Percentiles rank a stretch among this genome's conserved stretches.
phyloP scores from a whole-genome alignment of 2,797 vertebrate species.

The Eupleurogrammus muticus region DNA sequence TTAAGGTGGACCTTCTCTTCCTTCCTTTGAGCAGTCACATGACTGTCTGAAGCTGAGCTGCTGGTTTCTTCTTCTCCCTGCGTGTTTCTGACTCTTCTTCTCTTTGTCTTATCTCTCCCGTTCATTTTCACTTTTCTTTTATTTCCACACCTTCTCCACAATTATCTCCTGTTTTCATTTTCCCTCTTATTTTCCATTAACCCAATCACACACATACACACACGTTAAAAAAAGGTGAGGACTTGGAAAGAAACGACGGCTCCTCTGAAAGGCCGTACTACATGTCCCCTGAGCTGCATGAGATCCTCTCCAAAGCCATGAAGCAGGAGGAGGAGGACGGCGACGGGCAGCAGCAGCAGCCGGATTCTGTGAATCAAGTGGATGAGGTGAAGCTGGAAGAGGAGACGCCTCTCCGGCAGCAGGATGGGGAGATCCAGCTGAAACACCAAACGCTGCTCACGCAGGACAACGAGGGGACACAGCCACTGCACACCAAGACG shows the following conservation, averaged over 20 bases:
- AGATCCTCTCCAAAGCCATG: slow-evolving; percentile 88
- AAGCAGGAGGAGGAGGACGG: slow-evolving; percentile 58
- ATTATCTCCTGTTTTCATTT: slow-evolving; percentile 48
- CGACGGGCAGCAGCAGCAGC: slow-evolving; percentile 9
- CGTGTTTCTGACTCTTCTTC: slow-evolving; percentile 73
- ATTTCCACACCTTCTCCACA: slow-evolving; percentile 41
- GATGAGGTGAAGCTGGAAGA: slow-evolving; percentile 74
- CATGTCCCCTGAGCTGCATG: slow-evolving; percentile 92
- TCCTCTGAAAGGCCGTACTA: slow-evolving; percentile 93
- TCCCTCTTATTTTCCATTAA: slow-evolving; percentile 59
- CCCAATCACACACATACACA: slow-evolving; percentile 30
- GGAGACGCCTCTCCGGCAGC: slow-evolving; percentile 76
- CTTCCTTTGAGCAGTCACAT: slow-evolving; percentile 16
- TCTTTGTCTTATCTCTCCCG: slow-evolving; percentile 66
- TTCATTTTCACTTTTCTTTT: slow-evolving; percentile 56
- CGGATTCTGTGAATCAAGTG: slow-evolving; percentile 11
- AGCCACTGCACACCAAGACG: slow-evolving; percentile 60
- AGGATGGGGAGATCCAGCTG: slow-evolving; percentile 78
- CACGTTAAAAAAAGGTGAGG: slow-evolving; percentile 89
- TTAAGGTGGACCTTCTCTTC: neutral
- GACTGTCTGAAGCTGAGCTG: slow-evolving; percentile 51
- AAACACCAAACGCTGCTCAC: slow-evolving; percentile 68
- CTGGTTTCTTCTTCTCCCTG: slow-evolving; percentile 56
- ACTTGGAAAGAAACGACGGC: slow-evolving; percentile 96
- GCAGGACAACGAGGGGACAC: slow-evolving; percentile 72